phyloP scores from a whole-genome alignment of 2,888 invertebrate genomes.

The Campaea margaritaria region DNA sequence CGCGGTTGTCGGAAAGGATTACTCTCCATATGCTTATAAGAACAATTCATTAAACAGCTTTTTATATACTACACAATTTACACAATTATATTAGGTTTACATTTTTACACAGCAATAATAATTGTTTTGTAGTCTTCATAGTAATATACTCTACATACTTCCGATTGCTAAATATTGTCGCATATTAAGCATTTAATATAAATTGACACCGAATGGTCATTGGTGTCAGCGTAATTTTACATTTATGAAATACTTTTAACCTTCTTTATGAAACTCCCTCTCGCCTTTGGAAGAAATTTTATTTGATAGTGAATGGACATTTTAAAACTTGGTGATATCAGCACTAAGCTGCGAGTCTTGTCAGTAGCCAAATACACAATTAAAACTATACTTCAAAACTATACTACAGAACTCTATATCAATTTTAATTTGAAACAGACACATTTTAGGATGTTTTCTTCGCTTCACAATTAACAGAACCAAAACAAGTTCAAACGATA shows the following conservation, averaged over 20 bases:
- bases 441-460: constrained; percentile 59
- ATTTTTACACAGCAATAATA: constrained; percentile 85
- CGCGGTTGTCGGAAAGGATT: constrained; percentile 58
- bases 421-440: constrained; percentile 60
- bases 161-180: constrained; percentile 84
- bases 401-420: constrained; percentile 68
- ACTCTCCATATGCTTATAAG: constrained; percentile 79
- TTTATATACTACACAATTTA: constrained; percentile 84
- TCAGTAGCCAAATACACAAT: constrained; percentile 67
- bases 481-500: constrained; percentile 64
- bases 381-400: constrained; percentile 66
- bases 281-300: constrained; percentile 50
- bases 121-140: constrained; percentile 81
- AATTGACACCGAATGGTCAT: constrained; percentile 68
- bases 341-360: constrained; percentile 64
- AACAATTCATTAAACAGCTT: constrained; percentile 84
- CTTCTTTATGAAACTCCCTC: constrained; percentile 47
- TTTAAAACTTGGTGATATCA: constrained; percentile 60
- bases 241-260: constrained; percentile 64
- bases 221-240: constrained; percentile 64
- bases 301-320: constrained; percentile 55
- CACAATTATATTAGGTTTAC: constrained; percentile 81
- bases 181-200: constrained; percentile 76
- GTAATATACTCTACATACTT: constrained; percentile 80
- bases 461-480: constrained; percentile 59